Base-by-base conservation (phyloP, 2,113 vertebrate genomes). In the Raphicerus campestris region DNA sequence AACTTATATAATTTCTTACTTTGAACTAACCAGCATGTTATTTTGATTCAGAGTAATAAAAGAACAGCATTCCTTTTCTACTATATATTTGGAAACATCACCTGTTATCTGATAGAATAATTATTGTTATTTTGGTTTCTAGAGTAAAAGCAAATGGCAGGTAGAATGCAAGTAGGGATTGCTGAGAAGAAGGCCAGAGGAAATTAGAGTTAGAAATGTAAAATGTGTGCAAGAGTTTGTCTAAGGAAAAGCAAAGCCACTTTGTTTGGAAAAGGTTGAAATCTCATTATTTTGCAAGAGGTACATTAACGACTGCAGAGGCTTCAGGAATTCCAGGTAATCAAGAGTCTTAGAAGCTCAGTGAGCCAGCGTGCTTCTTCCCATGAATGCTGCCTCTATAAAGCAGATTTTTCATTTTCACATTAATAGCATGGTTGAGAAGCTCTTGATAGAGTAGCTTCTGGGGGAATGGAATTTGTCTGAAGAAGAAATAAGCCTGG, bases 361-460 rank as follows among this genome's bases (percentile, higher is more conserved):
- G 94, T n/a, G 90, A 96, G 95, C 91, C 96, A 96, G 95, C 85
- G 58, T 91, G 94, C 96, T 90, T 89, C 97, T 93, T 97, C 88
- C 95, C 91, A 75, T 53, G 91, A 97, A 75, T 83, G 89, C 96
- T 91, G 96, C 94, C 87, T 97, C 97, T 96, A 53, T 93, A 94
- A 96, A 96, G 91, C 96, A 96, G 97, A 96, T 93, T 98, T 98
- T 97, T 98, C 97, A 98, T 98, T 98, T 98, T 97, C 97, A 98
- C 98, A 98, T 97, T 98, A 98, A 98, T 97, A 98, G 98, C 96
- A 96, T 97, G 97, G 97, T 97, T 98, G 97, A 98, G 97, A 97
- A 98, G 97, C 97, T 98, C 98, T 98, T 97, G 98, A 98, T 96
- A 97, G 97, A 97, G 96, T 93, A 97, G 95, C 95, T 97, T 97